These are phyloP conservation scores for Aurelia sp. DNA, from an alignment of 30 jellyfish, hydroid and myxozoan genomes.

Conservation along the genomic window DNA sequence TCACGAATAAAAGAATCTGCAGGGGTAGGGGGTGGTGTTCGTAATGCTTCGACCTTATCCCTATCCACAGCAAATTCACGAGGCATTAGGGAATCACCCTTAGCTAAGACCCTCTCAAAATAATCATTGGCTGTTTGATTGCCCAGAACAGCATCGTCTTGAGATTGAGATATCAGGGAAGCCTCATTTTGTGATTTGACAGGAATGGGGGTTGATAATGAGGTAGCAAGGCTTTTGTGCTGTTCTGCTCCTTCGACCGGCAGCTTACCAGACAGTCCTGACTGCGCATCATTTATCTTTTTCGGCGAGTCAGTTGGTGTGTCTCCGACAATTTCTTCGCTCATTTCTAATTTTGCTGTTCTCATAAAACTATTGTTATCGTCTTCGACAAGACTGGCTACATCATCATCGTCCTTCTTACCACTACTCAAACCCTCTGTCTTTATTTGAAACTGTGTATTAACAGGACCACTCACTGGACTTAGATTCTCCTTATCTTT, in stretches of 20 bases:
- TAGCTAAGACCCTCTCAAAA: constrained; percentile 20
- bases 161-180: background rate
- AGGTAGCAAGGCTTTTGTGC: too few species aligned
- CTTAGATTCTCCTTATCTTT: background rate
- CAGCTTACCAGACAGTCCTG: too few species aligned
- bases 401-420: constrained; percentile 3
- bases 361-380: constrained; percentile 45
- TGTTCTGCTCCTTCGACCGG: too few species aligned
- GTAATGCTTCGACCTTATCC: constrained; percentile 4
- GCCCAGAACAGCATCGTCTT: background rate
- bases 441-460: too few species aligned
- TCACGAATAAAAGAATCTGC: constrained; percentile 5
- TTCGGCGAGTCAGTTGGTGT: background rate
- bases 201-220: too few species aligned
- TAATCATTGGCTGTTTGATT: constrained; percentile 24
- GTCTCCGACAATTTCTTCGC: background rate
- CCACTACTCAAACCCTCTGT: too few species aligned
- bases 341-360: constrained; percentile 46
- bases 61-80: background rate
- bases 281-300: too few species aligned
- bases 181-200: background rate
- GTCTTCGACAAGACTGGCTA: constrained; percentile 37
- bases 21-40: constrained; percentile 67
- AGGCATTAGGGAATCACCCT: constrained; percentile 53
- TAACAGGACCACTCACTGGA: too few species aligned